Evolutionary conservation across 2,888 invertebrate species (phyloP), one percentile per base, ranked within the genome.

Genomic region (Cylloceria caligata): DNA sequence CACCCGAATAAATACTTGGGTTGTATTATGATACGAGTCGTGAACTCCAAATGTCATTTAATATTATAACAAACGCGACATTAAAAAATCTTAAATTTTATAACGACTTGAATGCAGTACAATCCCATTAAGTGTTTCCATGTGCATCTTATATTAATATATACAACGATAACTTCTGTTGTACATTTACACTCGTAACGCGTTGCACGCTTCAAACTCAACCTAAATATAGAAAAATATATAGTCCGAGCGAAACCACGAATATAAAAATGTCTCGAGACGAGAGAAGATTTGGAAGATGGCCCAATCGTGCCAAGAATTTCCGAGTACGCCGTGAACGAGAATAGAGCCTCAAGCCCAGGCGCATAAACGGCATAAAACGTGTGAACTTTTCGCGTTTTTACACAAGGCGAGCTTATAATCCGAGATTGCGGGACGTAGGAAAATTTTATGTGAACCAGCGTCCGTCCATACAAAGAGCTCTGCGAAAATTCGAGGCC

Each of bases 231-330:
- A 30, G 57, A 45, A 71, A 42, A 71, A 71, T 30, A 65, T 55
- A 71, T 64, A 30, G 64, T 36, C 7, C 27, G 19, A 27, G 16
- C 27, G 27, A 36, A 52, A 64, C 65, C 39, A 13, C 39, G 65
- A 65, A 74, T 64, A 64, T 73, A 73, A 73, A 73, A 73, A 27
- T 64, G 45, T 52, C 49, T 39, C 49, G 49, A 24, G 64, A 52
- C 47, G 73, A 52, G 74, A 65, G 30, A 62, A 74, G 74, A 74
- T 74, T 74, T 74, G 74, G 74, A 74, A 65, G 49, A 42, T 55
- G 65, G 64, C 74, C 64, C 74, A 52, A 55, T 65, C 74, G 74
- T 74, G 74, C 49, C 39, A 7, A 13, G 74, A 74, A 74, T 64
- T 74, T 72, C 39, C 52, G 64, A 64, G 49, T 7, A 52, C 19